These are phyloP conservation scores for Odontomachus brunneus DNA, from an alignment of 1,140 invertebrate genomes.

Conservation along the genomic window DNA sequence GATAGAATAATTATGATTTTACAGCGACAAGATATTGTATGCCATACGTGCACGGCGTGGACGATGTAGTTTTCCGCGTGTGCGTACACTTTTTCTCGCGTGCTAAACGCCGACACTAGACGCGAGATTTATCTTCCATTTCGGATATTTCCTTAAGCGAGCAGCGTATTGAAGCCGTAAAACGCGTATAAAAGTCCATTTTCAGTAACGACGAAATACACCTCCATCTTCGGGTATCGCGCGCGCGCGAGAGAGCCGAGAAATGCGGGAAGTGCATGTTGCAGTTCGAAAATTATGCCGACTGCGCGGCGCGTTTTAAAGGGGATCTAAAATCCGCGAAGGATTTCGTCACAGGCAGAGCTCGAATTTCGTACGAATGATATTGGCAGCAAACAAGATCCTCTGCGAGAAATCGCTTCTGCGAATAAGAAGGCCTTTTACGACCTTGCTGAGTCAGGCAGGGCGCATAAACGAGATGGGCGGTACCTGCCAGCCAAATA, in stretches of 20 bases:
- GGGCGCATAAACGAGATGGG: constrained; percentile 83
- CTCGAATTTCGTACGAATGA: constrained; percentile 67
- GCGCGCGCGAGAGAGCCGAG: constrained; percentile 9
- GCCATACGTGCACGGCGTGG: background rate
- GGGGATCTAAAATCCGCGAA: constrained; percentile 32
- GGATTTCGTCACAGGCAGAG: constrained; percentile 36
- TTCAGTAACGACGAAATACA: background rate
- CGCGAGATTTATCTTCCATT: background rate
- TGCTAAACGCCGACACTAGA: background rate
- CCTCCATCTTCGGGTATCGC: background rate
- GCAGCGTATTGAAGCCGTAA: background rate
- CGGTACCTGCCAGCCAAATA: constrained; percentile 82
- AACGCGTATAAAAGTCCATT: constrained; percentile 12
- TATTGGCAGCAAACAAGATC: constrained; percentile 75
- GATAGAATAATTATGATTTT: constrained; percentile 27
- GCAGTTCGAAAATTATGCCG: constrained; percentile 15
- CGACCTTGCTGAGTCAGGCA: constrained; percentile 78
- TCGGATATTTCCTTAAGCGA: constrained; percentile 7
- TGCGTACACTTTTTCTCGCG: background rate
- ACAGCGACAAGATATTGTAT: background rate
- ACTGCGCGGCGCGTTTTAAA: constrained; percentile 45
- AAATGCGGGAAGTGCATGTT: background rate
- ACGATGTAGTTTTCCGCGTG: background rate
- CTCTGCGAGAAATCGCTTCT: constrained; percentile 79
- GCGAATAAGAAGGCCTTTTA: constrained; percentile 77